Conservation (phyloP, 2,113 vertebrate species). For the Zosterops hypoxanthus region DNA sequence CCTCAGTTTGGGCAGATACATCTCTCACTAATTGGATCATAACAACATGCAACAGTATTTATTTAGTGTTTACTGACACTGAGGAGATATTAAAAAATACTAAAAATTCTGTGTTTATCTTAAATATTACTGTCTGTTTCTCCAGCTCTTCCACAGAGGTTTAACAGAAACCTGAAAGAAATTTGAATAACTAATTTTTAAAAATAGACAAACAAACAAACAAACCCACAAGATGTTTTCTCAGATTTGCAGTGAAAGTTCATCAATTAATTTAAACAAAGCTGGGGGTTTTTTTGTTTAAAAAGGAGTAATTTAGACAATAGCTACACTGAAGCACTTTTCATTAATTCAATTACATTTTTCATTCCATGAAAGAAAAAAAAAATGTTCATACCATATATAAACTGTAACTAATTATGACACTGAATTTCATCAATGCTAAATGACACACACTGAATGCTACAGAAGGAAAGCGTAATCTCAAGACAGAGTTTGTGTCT, state of each 20-base stretch:
- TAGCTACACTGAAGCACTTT: background rate
- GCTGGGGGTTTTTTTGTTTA: background rate
- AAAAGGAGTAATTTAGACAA: background rate
- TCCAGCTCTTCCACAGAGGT: background rate
- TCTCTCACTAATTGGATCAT: background rate
- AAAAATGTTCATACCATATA: background rate
- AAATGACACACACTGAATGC: background rate
- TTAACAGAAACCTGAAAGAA: background rate
- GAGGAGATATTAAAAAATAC: background rate
- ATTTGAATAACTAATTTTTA: background rate
- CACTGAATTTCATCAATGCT: background rate
- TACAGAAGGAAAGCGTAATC: background rate
- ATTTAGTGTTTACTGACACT: background rate
- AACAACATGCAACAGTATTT: background rate
- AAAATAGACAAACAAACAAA: background rate
- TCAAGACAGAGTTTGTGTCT: background rate
- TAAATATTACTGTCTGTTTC: background rate
- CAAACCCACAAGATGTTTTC: background rate
- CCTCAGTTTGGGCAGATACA: background rate
- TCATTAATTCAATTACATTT: background rate
- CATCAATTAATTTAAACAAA: background rate
- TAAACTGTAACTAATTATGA: background rate
- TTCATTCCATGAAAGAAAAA: background rate
- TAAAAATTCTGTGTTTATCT: background rate
- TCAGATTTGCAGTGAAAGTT: background rate